Base-by-base conservation (phyloP, 2,888 invertebrate genomes). In the Teleogryllus oceanicus region DNA sequence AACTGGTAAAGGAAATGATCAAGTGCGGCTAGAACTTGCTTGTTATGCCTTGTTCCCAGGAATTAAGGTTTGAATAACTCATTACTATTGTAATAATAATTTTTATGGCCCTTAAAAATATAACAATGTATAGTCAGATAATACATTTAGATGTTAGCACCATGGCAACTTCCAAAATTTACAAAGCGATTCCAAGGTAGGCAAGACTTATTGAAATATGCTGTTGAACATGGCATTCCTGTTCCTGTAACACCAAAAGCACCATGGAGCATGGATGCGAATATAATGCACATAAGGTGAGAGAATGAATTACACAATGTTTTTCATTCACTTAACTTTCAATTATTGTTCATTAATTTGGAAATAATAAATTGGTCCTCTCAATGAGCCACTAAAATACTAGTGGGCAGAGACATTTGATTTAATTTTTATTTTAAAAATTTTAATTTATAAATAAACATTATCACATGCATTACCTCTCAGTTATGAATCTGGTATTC, bases 1-100 rank as follows among this genome's bases (percentile, higher is more conserved):
- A 4, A 96, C 95, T 0, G 96, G 95, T 2, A 96, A 96, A 87
- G 96, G 96, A 75, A 96, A 96, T 84, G 95, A 96, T 86, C 96
- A 96, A 91, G 93, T 96, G 18, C 89, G 96, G 82, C 96, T 96
- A 86, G 96, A 96, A 85, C 88, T 95, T 77, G 91, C 92, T 79
- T 92, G 93, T 50, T 94, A 93, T 85, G 93, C 94, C 0, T 88
- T 95, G 51, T 91, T 91, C 88, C 94, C 95, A 0, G 88, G 90
- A 83, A 90, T 94, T 51, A 90, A 94, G 90, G 94, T 95, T 87
- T 84, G 83, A 62, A 37, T 37, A 37, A 37, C 37, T 37, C 37
- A 37, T 8, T 37, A 37, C 37, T 76, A 24, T 24, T 81, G 74
- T 74, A 13, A 75, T 80, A 51, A 75, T 13, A 51, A 13, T 62